Base-by-base conservation (phyloP, 2,888 invertebrate species). In the Tachystola acroxantha region DNA sequence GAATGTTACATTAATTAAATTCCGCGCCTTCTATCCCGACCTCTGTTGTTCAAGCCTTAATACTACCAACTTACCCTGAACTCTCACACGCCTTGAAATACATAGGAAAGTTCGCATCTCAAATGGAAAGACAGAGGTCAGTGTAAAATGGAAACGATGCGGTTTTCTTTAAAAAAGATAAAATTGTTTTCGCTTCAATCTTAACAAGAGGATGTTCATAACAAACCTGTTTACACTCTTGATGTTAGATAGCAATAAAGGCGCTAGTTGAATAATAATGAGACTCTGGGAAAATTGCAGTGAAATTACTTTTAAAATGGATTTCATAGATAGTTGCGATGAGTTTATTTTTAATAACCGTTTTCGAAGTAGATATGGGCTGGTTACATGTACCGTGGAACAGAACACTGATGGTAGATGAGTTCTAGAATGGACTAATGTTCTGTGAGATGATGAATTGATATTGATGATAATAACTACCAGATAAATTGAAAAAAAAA, bases 1-100 rank as follows among this genome's bases (percentile, higher is more conserved):
- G 64, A 69, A 73, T 66, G 61, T 63, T 60, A 63, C 67, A 72
- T 66, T 74, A 74, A 75, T 76, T 74, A 76, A 73, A 75, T 74
- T 67, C 68, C 52, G 29, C 49, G 57, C 54, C 51, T 57, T 58
- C 59, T 67, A 59, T 60, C 61, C 36, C 49, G 49, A 58, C 56
- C 57, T 52, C 53, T 39, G 39, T 35, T 27, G 34, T 42, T 37
- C 27, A 30, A 36, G 34, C 42, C 33, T 40, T 42, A 42, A 48
- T 40, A 33, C 46, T 20, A 48, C 73, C 67, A 65, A 22, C 35
- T 4, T 48, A 61, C 32, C 32, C 33, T 56, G 66, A 60, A 2
- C 69, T 40, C 26, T 59, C 43, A 48, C 54, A 46, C 58, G 52
- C 51, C 27, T 27, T 12, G 5, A 27, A 11, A 3, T 11, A 2